Percentiles rank a stretch among this genome's conserved stretches.
Conservation (phyloP, 2,888 invertebrate species). For the Melieria crassipennis region DNA sequence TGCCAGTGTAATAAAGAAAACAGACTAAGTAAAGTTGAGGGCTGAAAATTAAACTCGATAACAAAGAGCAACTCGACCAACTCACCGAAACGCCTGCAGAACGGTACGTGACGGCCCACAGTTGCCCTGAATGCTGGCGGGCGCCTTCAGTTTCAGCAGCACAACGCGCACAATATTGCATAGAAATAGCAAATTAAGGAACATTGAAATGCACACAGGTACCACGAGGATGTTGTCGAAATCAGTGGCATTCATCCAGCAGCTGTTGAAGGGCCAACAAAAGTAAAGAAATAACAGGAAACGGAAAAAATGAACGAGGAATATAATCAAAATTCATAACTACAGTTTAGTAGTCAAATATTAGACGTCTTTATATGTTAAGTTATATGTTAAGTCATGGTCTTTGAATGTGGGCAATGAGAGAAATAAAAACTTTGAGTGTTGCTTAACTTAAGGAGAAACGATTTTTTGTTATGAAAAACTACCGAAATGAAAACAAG, state of each 20-base stretch:
- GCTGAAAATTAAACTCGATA: too few relatives aligned
- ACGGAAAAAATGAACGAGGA: neutral
- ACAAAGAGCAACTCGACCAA: slow-evolving; percentile 21
- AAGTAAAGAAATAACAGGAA: neutral
- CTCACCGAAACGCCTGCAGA: slow-evolving; percentile 78
- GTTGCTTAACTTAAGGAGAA: too few relatives aligned
- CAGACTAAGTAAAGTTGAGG: too few relatives aligned
- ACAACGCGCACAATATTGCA: slow-evolving; percentile 91
- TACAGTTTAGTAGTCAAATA: neutral
- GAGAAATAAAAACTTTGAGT: neutral
- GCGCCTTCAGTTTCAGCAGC: slow-evolving; percentile 80
- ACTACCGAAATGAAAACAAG: too few relatives aligned
- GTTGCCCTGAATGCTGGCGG: slow-evolving; percentile 72
- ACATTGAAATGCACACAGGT: slow-evolving; percentile 81
- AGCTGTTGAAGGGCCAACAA: slow-evolving; percentile 64
- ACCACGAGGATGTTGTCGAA: slow-evolving; percentile 80
- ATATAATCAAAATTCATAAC: neutral
- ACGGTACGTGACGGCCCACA: slow-evolving; percentile 77
- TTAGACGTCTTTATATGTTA: neutral
- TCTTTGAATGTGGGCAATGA: neutral
- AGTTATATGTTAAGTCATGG: neutral
- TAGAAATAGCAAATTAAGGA: slow-evolving; percentile 84
- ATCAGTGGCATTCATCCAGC: slow-evolving; percentile 80
- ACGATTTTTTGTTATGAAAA: too few relatives aligned
- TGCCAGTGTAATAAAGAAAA: too few relatives aligned